Evolutionary conservation across 2,113 vertebrate genomes (phyloP).

Genomic region (Silurus asotus): DNA sequence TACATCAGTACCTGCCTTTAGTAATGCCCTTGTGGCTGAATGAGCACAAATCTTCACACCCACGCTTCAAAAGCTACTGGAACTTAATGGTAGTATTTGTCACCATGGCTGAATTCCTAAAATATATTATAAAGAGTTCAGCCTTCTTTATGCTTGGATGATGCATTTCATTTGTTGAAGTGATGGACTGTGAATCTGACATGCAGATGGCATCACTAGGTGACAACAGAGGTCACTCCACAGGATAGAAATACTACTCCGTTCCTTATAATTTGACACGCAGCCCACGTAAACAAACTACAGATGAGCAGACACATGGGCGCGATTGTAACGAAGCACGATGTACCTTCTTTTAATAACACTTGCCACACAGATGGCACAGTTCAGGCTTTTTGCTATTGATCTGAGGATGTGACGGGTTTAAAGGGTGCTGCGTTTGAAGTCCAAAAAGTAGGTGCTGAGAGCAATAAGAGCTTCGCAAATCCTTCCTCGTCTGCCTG

Average conservation of each 20-base stretch:
- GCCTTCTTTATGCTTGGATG: constrained; percentile 31
- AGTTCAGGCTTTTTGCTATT: constrained; percentile 14
- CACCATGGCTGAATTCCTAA: constrained; percentile 11
- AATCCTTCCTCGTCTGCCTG: constrained; percentile 58
- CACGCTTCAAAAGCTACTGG: too few relatives aligned
- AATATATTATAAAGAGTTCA: constrained; percentile 8
- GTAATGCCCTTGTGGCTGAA: too few relatives aligned
- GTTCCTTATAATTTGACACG: not conserved
- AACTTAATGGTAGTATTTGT: not conserved
- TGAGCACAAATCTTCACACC: too few relatives aligned
- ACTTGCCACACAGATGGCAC: not conserved
- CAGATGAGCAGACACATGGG: not conserved
- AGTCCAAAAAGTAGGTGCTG: constrained; percentile 34
- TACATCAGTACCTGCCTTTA: too few relatives aligned
- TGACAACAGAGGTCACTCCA: constrained; percentile 27
- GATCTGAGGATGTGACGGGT: constrained; percentile 22
- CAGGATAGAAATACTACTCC: constrained; percentile 4
- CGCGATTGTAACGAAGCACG: not conserved
- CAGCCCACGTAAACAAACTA: not conserved
- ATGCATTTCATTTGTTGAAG: constrained; percentile 20
- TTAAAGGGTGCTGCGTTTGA: constrained; percentile 31
- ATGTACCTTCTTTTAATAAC: not conserved
- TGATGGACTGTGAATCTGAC: not conserved
- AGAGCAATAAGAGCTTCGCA: constrained; percentile 55
- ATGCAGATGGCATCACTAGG: not conserved